Evolutionary conservation across 2,888 invertebrate species (phyloP).

Genomic region (Drosophila neoperkinsi): DNA sequence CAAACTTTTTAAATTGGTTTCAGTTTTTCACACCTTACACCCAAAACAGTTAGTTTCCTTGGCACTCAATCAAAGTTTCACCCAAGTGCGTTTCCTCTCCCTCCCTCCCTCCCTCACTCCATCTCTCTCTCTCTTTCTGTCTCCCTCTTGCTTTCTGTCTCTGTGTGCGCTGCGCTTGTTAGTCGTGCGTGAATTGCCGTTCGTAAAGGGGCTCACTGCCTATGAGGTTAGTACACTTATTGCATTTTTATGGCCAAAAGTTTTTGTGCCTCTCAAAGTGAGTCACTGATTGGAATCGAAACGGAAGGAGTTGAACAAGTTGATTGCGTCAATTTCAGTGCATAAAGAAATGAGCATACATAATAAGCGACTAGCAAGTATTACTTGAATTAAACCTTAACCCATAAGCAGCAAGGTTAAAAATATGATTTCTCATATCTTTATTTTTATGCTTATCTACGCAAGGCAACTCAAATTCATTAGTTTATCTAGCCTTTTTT

Average conservation of each 20-base stretch:
- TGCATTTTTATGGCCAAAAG: constrained; percentile 72
- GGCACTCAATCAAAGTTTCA: constrained; percentile 72
- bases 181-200: constrained; percentile 78
- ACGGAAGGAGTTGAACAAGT: constrained; percentile 31
- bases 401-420: background rate
- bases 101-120: background rate
- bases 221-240: constrained; percentile 66
- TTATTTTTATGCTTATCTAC: background rate
- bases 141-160: background rate
- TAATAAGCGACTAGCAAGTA: background rate
- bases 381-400: background rate
- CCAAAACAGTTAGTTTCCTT: constrained; percentile 56
- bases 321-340: constrained; percentile 33
- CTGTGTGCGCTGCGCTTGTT: constrained; percentile 54
- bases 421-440: background rate
- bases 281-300: constrained; percentile 45
- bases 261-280: constrained; percentile 47
- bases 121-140: background rate
- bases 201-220: constrained; percentile 55
- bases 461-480: background rate
- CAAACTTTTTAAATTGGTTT: constrained; percentile 77
- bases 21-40: constrained; percentile 73
- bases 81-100: constrained; percentile 35
- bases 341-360: background rate
- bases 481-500: background rate